phyloP scores from a whole-genome alignment of 2,797 vertebrate genomes.

The Manis crassicaudata region DNA sequence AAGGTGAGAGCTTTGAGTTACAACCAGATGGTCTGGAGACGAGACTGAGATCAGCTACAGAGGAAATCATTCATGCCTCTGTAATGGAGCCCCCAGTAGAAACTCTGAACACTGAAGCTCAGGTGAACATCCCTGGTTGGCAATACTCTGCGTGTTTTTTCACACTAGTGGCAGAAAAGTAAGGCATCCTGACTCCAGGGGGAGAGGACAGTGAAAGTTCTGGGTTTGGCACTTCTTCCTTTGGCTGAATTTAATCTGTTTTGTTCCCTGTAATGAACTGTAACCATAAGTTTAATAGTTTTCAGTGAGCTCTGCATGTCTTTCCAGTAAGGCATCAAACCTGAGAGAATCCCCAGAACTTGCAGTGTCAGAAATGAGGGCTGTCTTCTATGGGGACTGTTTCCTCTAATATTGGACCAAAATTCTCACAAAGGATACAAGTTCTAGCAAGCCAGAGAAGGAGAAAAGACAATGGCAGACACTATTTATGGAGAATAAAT shows the following conservation, averaged over 20 bases:
- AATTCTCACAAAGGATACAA: neutral
- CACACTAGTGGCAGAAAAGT: neutral
- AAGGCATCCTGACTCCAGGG: neutral
- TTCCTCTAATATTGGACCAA: neutral
- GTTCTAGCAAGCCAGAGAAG: neutral
- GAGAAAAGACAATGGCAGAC: neutral
- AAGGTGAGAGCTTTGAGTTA: neutral
- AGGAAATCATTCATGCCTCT: neutral
- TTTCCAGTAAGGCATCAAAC: neutral
- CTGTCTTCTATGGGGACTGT: neutral
- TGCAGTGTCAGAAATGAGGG: neutral
- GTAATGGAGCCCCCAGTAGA: neutral
- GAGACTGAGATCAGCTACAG: neutral
- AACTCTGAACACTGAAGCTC: neutral
- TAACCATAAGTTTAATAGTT: neutral
- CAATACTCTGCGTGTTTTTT: neutral
- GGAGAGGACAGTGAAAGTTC: neutral
- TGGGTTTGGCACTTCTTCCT: neutral
- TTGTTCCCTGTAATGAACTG: neutral
- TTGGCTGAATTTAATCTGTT: neutral
- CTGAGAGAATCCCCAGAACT: neutral
- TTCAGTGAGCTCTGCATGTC: neutral
- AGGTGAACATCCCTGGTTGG: neutral
- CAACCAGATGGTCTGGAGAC: neutral
- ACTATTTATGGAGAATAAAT: neutral